Evolutionary conservation across 2,797 vertebrate genomes (phyloP), one percentile per base, ranked within the genome.

Genomic region (Eulemur albifrons): DNA sequence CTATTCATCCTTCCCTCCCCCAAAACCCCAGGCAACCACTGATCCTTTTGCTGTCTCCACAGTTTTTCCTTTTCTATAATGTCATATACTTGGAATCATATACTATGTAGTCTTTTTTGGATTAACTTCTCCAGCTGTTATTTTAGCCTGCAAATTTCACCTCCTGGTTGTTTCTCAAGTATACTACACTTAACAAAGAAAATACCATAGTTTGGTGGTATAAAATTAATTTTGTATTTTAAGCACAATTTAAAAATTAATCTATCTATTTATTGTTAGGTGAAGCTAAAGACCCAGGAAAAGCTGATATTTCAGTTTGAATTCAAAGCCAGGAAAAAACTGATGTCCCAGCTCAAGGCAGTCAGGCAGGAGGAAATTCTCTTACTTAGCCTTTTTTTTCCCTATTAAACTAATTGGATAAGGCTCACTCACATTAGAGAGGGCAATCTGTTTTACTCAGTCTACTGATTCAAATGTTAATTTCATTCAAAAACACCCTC

Each of bases 151-250:
- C 23, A 69, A 82, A 52, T 77, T 82, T 89, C 65, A 65, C 4
- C 23, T 81, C 13, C 17, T 43, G 7, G 10, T 76, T 81, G 21
- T 95, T 92, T 92, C 38, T 70, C 30, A 90, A 82, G 43, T 48
- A 50, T 21, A 43, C n/a, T 23, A 75, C 32, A 63, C 17, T 54
- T 81, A n/a, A 80, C 32, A 80, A 75, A 72, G 25, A 32, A 73
- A n/a, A 35, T 45, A 35, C 48, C 25, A n/a, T 82, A 72, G 12
- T 67, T 92, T 77, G 38, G 3, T 77, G 40, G 7, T 79, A n/a
- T 50, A 94, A 85, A 63, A 76, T 30, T 82, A 54, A 73, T 61
- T 65, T 90, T 73, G 43, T 17, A 81, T 77, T 90, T 94, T 80
- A 87, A 67, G 52, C 23, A 81, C 45, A 75, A 81, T 72, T 59